These are phyloP conservation scores for Zingel zingel DNA, from an alignment of 2,113 vertebrate species.

Conservation along the genomic window DNA sequence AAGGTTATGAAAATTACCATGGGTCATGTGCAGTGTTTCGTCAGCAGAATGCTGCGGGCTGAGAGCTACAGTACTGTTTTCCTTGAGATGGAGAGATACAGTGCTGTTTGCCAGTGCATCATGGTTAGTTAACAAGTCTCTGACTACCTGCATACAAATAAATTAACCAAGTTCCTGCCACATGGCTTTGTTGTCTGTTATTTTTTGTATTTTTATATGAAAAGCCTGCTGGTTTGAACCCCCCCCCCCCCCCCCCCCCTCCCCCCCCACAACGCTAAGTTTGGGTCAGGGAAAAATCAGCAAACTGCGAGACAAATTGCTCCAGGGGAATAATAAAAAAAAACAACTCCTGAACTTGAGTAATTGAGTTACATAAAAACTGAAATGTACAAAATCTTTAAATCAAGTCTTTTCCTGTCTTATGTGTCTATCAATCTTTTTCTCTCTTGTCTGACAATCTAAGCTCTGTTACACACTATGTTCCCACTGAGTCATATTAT, in stretches of 20 bases:
- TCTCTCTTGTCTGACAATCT: constrained; percentile 54
- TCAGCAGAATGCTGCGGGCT: constrained; percentile 16
- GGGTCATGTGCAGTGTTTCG: constrained; percentile 37
- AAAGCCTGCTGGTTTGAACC: constrained; percentile 28
- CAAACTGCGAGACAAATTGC: constrained; percentile 56
- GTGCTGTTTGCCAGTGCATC: constrained; percentile 42
- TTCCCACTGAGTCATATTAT: constrained; percentile 79
- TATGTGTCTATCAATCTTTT: constrained; percentile 33
- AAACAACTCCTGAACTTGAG: neutral
- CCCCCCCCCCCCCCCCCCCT: constrained; percentile 1
- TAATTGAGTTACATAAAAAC: constrained; percentile 37
- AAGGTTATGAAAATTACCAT: constrained; percentile 43
- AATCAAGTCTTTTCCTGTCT: constrained; percentile 39
- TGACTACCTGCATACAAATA: constrained; percentile 46
- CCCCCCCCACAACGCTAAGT: constrained; percentile 15
- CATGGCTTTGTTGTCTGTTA: constrained; percentile 52
- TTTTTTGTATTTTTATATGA: constrained; percentile 48
- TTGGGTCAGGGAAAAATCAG: constrained; percentile 43
- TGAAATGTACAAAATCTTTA: constrained; percentile 50
- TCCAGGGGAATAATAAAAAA: constrained; percentile 35
- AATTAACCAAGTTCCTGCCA: constrained; percentile 33
- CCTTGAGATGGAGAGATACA: constrained; percentile 37
- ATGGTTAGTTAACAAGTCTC: constrained; percentile 50
- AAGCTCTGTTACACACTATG: constrained; percentile 54
- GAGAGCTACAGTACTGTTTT: constrained; percentile 40